Evolutionary conservation across 2,113 vertebrate species (phyloP), one percentile per base, ranked within the genome.

Genomic region (Cephalopholis sonnerati): DNA sequence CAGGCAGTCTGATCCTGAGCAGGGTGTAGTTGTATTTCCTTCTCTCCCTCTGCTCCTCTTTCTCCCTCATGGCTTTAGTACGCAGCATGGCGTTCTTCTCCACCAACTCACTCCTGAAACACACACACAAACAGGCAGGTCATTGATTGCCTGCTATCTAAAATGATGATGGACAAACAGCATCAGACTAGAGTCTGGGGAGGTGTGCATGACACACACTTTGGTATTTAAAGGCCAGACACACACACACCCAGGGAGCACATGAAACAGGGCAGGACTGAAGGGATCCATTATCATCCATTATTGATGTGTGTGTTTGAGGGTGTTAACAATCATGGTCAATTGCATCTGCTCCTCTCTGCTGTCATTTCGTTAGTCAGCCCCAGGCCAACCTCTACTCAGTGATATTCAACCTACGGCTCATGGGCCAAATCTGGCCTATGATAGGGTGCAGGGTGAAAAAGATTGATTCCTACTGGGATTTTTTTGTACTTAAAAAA

Each of bases 1-100:
- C 97, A 0, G 98, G 98, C 5, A 99, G 90, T 7, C 97, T 92
- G 24, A 99, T 86, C 11, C 98, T 96, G 22, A 99, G 66, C 72
- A 99, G 94, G 0, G 97, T 95, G 79, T 98, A 99, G 74, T 95
- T 97, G 94, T 99, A 98, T 66, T 96, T 99, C 78, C 94, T 95
- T 87, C 96, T 92, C 88, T 98, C 97, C 70, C 97, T 92, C 63
- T 98, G 97, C 76, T 98, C 97, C 7, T 99, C 98, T 32, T 92
- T 96, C 88, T 99, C 97, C 44, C 98, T 92, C 98, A 98, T 99
- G 67, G 96, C 98, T 86, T 97, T 98, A 0, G 98, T 99, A 64
- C 97, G 93, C 81, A 99, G 94, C 95, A 96, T 94, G 0, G 96
- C 86, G 2, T 96, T 96, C 91, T 96, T 96, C 76, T 99, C 97